Evolutionary conservation across 2,888 invertebrate species (phyloP), one percentile per base, ranked within the genome.

Genomic region (Rhodophaea formosa): DNA sequence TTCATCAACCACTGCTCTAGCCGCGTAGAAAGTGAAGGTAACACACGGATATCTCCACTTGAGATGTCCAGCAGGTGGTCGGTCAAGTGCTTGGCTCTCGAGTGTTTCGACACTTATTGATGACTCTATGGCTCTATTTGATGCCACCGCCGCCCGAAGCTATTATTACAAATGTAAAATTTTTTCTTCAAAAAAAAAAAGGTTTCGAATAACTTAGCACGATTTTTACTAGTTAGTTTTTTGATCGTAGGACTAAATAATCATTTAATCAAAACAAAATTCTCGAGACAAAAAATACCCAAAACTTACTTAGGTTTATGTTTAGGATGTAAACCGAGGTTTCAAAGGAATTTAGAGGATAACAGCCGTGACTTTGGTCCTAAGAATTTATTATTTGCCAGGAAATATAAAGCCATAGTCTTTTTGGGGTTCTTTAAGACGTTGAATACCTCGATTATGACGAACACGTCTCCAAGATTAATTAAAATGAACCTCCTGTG

Each of bases 21-120:
- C 23, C 62, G 63, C 66, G 67, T 79, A 80, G 81, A 82, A 80
- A 81, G 81, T 75, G 77, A 79, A 74, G 62, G 58, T 54, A 52
- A 53, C 53, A 62, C 62, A 65, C 76, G 77, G 74, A 76, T 74
- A 68, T 70, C 66, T 59, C 66, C 71, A 74, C 74, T 75, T 58
- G 70, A 77, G 62, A 67, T 69, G 68, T 65, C 68, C 72, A 73
- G 66, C 69, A 56, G 56, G 56, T 56, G 49, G 58, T 58, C 46
- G 58, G 60, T 68, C 70, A 70, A 74, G 76, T 70, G 71, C 29
- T 42, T 42, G 12, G 32, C 52, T 32, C 45, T 53, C 51, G 46
- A 56, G 54, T 47, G 44, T 51, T 55, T 59, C 54, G 49, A 47
- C 42, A 29, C 47, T 53, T 43, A 56, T 53, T 53, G 59, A 56